phyloP scores from a whole-genome alignment of 2,113 vertebrate genomes.

The Thunnus thynnus region DNA sequence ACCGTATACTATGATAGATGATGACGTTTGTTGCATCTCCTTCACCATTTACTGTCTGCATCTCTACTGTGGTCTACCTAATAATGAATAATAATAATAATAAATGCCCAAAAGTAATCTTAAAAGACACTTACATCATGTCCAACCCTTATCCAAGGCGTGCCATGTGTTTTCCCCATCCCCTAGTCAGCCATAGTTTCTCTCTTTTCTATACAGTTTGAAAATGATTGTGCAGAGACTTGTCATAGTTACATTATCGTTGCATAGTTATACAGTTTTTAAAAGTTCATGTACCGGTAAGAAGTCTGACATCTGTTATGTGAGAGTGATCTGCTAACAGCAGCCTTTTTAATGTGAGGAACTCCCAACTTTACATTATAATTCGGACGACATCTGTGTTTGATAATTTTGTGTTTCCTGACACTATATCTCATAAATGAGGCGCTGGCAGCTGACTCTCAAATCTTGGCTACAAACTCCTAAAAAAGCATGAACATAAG shows the following conservation, averaged over 20 bases:
- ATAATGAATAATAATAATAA: no score
- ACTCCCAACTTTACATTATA: not conserved
- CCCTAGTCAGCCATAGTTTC: not conserved
- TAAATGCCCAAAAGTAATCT: no score
- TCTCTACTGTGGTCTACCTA: no score
- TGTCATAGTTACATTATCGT: not conserved
- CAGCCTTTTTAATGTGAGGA: not conserved
- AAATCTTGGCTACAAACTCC: not conserved
- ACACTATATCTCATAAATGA: not conserved
- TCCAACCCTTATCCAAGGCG: not conserved
- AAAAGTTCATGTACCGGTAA: constrained; percentile 15
- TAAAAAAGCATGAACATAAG: no score
- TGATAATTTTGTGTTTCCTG: not conserved
- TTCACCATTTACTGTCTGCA: no score
- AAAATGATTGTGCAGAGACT: constrained; percentile 1
- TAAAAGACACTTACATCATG: no score
- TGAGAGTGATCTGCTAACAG: not conserved
- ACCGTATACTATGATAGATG: no score
- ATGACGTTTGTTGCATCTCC: no score
- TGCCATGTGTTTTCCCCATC: not conserved
- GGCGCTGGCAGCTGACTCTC: no score
- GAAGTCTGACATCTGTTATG: constrained; percentile 3
- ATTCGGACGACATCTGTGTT: not conserved
- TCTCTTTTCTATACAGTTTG: constrained; percentile 7
- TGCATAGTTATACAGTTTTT: not conserved